Base-by-base conservation (phyloP, 2,888 invertebrate species). In the Charanyca ferruginea region DNA sequence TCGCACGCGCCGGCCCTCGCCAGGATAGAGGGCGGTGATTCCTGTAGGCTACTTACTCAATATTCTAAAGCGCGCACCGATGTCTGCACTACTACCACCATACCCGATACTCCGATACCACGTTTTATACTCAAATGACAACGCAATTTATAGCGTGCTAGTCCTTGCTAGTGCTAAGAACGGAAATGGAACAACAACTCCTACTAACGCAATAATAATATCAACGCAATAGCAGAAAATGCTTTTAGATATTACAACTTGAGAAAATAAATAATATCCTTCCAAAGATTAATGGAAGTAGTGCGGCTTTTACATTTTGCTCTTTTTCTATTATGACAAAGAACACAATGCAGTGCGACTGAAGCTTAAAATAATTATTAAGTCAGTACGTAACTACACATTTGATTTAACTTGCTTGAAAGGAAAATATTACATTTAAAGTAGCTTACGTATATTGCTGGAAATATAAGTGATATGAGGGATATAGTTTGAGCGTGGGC, bases 11-110 rank as follows among this genome's bases (percentile, higher is more conserved):
- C 75, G 73, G 75, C 73, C 72, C 69, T 63, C 64, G 65, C 64
- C 80, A 83, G 81, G 85, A 87, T 81, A 78, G 86, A 81, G 84
- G 81, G 83, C 81, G 83, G 67, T 59, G 77, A 74, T 79, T 85
- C 87, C 87, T 83, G 87, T 83, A 87, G 91, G 93, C 92, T 89
- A 94, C 93, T 94, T 90, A 93, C 93, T 94, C 94, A 94, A 94
- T 95, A 95, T 93, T 93, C 93, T 87, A 83, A 90, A 89, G 89
- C 90, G 85, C 87, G 87, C 85, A 84, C 87, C 87, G 88, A 89
- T 86, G 90, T 90, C 88, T 94, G 93, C 93, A 92, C 87, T 90
- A 90, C 90, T 90, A 41, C 63, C 60, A 52, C 51, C 52, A 45
- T 60, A 53, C 58, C n/a, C 67, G 41, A 66, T 66, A 73, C 66